Base-by-base conservation (phyloP, 2,113 vertebrate genomes). In the Megaceryle maxima region DNA sequence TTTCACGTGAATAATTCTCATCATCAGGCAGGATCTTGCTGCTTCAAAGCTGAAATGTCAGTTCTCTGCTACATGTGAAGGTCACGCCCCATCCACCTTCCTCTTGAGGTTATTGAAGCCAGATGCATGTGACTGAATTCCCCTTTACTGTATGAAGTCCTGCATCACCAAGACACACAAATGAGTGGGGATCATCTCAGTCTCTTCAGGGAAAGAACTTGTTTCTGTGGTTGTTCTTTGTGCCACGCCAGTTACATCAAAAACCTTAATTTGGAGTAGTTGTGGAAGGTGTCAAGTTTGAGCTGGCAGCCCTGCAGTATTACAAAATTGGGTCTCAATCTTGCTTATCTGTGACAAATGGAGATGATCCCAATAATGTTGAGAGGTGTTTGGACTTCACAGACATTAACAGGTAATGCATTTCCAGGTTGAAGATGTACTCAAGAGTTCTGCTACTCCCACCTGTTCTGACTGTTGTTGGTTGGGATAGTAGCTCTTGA, bases 141-240 rank as follows among this genome's bases (percentile, higher is more conserved):
- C 63, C 35, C 59, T 37, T 68, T 6, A 2, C 35, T 83, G 21
- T 26, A 13, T 3, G 1, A 26, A 76, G 39, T 18, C 15, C 5
- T 56, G 16, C 2, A 9, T 74, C 83, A 48, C 10, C 35, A 62
- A 73, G 14, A 48, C 22, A 43, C 75, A 29, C 22, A 39, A 12
- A 46, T 33, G 25, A 39, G 44, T 48, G 14, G 59, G 66, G 28
- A 53, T 55, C 1, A 1, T 7, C 14, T 67, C 13, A 10, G 51
- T 28, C 26, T 16, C 41, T 43, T 77, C 44, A 77, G 55, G 50
- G 55, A 18, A 56, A 48, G 39, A 81, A 57, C 13, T 66, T 28
- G 5, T 3, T 82, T 60, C 57, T 74, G 21, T 1, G 1, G 8
- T 73, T 12, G 0, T 60, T 60, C 39, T 87, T 76, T 0, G 0